Evolutionary conservation across 2,888 invertebrate species (phyloP).

Genomic region (Caenorhabditis drosophilae): DNA sequence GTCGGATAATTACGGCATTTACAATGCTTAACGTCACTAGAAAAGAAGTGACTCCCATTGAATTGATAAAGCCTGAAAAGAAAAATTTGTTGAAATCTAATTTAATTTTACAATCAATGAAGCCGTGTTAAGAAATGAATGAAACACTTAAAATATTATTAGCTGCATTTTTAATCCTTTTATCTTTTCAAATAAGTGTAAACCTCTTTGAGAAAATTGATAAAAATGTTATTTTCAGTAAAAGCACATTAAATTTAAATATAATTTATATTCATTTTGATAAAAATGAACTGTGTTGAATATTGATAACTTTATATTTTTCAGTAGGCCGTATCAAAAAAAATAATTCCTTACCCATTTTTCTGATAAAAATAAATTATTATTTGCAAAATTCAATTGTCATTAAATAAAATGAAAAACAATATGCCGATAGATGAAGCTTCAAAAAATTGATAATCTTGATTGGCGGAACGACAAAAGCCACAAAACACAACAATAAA

Average conservation of each 20-base stretch:
- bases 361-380: neutral
- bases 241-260: neutral
- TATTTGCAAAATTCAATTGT: neutral
- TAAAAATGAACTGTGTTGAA: neutral
- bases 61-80: constrained; percentile 16
- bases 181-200: neutral
- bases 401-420: neutral
- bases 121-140: neutral
- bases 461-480: constrained; percentile 1
- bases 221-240: constrained; percentile 9
- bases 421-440: neutral
- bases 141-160: neutral
- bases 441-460: too few relatives aligned
- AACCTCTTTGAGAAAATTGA: constrained; percentile 1
- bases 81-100: neutral
- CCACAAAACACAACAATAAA: constrained; percentile 19
- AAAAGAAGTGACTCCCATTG: constrained; percentile 25
- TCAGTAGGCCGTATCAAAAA: neutral
- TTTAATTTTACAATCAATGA: too few relatives aligned
- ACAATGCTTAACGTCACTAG: constrained; percentile 28
- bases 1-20: constrained; percentile 31
- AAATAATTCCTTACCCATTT: neutral
- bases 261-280: too few relatives aligned
- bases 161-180: too few relatives aligned
- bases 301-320: neutral